Evolutionary conservation across 2,888 invertebrate genomes (phyloP).

Genomic region (Volucella inflata): DNA sequence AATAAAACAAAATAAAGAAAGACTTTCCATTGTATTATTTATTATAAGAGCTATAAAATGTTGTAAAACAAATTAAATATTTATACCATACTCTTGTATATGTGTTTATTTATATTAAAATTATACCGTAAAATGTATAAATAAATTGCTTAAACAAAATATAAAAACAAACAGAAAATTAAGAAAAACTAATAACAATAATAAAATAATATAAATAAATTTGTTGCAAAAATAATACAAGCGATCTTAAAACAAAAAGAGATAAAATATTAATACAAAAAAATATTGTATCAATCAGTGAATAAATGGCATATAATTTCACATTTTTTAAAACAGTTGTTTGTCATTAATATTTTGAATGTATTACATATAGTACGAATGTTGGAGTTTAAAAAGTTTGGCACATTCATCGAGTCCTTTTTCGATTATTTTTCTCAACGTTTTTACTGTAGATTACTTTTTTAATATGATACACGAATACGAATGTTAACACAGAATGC

Average conservation of each 20-base stretch:
- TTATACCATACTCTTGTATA: slow-evolving; percentile 45
- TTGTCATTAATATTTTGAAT: neutral
- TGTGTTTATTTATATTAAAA: slow-evolving; percentile 63
- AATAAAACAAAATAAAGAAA: slow-evolving; percentile 20
- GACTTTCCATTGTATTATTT: slow-evolving; percentile 54
- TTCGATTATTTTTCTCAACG: too few relatives aligned
- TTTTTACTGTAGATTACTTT: too few relatives aligned
- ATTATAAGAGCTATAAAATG: slow-evolving; percentile 47
- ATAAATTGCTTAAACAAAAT: slow-evolving; percentile 28
- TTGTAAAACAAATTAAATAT: slow-evolving; percentile 47
- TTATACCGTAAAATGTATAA: slow-evolving; percentile 62
- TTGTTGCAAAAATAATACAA: slow-evolving; percentile 62
- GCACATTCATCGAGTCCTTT: too few relatives aligned
- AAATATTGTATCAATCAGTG: slow-evolving; percentile 69
- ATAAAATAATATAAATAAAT: slow-evolving; percentile 43
- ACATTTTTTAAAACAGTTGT: slow-evolving; percentile 68
- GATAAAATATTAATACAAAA: slow-evolving; percentile 56
- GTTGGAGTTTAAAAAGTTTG: too few relatives aligned
- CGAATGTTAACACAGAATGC: too few relatives aligned
- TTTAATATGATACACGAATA: too few relatives aligned
- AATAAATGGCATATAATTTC: slow-evolving; percentile 76
- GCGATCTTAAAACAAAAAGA: slow-evolving; percentile 45
- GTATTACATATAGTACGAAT: too few relatives aligned
- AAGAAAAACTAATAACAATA: too few relatives aligned
- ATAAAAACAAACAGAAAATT: slow-evolving; percentile 13